These are phyloP conservation scores for Anisognathus igniventris DNA, from an alignment of 2,797 vertebrate species.

Conservation along the genomic window DNA sequence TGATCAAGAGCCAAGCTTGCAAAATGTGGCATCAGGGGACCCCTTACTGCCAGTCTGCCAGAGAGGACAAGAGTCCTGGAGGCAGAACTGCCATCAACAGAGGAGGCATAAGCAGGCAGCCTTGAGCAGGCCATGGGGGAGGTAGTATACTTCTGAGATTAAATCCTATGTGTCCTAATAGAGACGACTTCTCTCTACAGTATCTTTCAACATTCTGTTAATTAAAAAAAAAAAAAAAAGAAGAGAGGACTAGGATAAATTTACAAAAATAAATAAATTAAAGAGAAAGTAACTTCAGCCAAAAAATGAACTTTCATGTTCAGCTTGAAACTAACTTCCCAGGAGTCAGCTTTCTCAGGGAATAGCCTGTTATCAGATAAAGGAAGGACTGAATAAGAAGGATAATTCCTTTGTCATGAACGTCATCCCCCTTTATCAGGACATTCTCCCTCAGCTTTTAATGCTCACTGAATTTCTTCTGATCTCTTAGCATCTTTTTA, in stretches of 20 bases:
- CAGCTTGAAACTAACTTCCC: conserved; percentile 30
- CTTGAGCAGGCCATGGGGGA: neutral
- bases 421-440: neutral
- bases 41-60: neutral
- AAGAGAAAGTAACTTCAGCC: conserved; percentile 40
- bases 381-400: conserved; percentile 43
- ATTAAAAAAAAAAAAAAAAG: neutral
- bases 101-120: neutral
- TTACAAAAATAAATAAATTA: conserved; percentile 35
- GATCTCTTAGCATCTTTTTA: conserved; percentile 11
- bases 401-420: conserved; percentile 30
- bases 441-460: neutral
- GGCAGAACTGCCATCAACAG: neutral
- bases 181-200: neutral
- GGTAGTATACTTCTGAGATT: neutral
- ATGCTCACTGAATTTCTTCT: conserved; percentile 18
- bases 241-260: neutral
- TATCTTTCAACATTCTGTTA: conserved; percentile 40
- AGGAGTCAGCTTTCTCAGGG: conserved; percentile 24
- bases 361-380: conserved; percentile 50
- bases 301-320: conserved; percentile 50
- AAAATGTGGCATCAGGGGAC: neutral
- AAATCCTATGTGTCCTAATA: neutral
- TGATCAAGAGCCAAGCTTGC: neutral
- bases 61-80: neutral